Evolutionary conservation across 2,797 vertebrate species (phyloP), one percentile per base, ranked within the genome.

Genomic region (Aselliscus stoliczkanus): DNA sequence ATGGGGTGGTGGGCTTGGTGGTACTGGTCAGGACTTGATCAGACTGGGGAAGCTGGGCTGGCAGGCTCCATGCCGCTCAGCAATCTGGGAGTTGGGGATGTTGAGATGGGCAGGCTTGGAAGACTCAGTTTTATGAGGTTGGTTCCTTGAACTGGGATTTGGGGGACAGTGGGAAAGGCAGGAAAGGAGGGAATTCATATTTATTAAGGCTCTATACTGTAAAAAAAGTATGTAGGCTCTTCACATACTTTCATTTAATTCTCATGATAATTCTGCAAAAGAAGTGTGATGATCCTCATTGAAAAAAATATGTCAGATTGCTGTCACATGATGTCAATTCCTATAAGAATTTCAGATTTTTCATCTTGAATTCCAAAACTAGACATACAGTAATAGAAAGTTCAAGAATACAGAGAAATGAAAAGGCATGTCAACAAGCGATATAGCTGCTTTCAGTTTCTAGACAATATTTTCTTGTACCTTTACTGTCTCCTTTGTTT

Each of bases 401-500:
- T 27, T 60, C 77, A 77, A 72, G 83, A 88, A 79, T 11, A 64
- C 27, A 79, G 62, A 69, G 15, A 82, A 84, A 88, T 89, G 27
- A 92, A 91, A 95, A 76, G 54, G 18, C 42, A 86, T 42, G 70
- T 58, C 65, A 72, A 23, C 77, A 60, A 84, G 50, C 69, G 29
- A 37, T 52, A 27, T 9, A 27, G 72, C 18, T 91, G 37, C 64
- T 73, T 90, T 92, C 18, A 2, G 50, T 82, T 80, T 58, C 65
- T 65, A 72, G 81, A 42, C 52, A 60, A 56, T 88, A 42, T 83
- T 97, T 95, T 80, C 67, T 82, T 88, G 50, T 67, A 69, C 14
- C 37, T 56, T 93, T 60, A 7, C 42, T 82, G 47, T n/a, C 34
- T 93, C n/a, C 56, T 93, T 96, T 95, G 90, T 95, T 84, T 96